phyloP scores from a whole-genome alignment of 2,797 vertebrate species.

The Siniperca scherzeri region DNA sequence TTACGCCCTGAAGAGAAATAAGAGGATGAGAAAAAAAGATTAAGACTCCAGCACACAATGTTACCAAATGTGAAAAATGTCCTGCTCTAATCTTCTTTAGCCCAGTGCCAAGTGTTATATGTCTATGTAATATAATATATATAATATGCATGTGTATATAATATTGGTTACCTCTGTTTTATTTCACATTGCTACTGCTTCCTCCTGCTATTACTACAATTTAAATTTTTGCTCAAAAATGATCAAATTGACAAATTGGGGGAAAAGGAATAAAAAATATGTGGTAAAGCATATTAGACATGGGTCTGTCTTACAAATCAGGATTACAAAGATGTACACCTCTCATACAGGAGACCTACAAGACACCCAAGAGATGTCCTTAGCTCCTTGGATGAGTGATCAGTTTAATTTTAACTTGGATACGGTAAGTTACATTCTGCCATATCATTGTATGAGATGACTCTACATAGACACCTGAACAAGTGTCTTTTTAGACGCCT shows the following conservation, averaged over 20 bases:
- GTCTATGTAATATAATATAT: background rate
- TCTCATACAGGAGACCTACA: conserved; percentile 1
- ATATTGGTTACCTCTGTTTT: background rate
- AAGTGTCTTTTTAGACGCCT: background rate
- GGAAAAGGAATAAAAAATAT: background rate
- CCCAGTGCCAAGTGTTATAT: background rate
- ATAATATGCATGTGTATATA: background rate
- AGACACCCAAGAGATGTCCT: conserved; percentile 8
- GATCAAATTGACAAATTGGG: background rate
- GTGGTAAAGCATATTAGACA: background rate
- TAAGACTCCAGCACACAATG: background rate
- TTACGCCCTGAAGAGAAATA: conserved; percentile 88
- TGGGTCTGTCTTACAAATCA: background rate
- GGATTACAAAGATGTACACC: background rate
- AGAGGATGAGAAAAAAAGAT: background rate
- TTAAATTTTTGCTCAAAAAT: background rate
- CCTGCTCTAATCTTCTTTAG: background rate
- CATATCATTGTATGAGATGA: background rate
- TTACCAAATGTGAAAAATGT: background rate
- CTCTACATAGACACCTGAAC: background rate
- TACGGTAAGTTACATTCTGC: background rate
- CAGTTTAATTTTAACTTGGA: conserved; percentile 9
- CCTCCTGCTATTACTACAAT: background rate
- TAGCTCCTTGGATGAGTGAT: background rate
- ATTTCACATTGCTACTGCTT: background rate